Base-by-base conservation (phyloP, 2,888 invertebrate species). In the Drosophila atroscutellata region DNA sequence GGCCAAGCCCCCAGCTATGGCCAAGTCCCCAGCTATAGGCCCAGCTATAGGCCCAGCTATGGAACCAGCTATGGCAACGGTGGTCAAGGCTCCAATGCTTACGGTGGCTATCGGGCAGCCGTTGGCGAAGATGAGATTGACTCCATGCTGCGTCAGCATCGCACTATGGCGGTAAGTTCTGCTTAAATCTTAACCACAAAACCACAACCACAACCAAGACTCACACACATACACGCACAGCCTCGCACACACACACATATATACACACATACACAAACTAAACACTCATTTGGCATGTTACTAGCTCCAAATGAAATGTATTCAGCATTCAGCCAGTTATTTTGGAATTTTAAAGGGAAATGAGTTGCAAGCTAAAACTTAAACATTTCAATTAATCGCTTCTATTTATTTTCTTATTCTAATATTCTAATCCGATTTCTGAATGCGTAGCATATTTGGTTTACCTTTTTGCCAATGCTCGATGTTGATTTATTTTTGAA, bases 101-200 rank as follows among this genome's bases (percentile, higher is more conserved):
- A 80, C n/a, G 83, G 86, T 2, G 78, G 69, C 18, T 91, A 92
- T 54, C 77, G 92, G n/a, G 74, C 89, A 0, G 91, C 91, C 8
- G 72, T 83, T 13, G 88, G 87, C 4, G 83, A 82, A 56, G 91
- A 89, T 3, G 86, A 86, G 61, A 92, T 91, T 47, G 84, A 87
- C 4, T 59, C 62, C 3, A 92, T 91, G 92, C 74, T 92, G 49
- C 76, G 79, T n/a, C 65, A 86, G 56, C 83, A 91, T 62, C 83
- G 79, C 45, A 68, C 75, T 15, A 55, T 88, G 72, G 68, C 71
- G 90, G 91, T 91, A 80, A 89, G 91, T 86, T 59, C 11, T 13
- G 9, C 6, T n/a, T 6, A 36, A 42, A 20, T 30, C 30, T 37
- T 18, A 30, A 26, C 49, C 54, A 18, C 20, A 45, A 24, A 32